Base-by-base conservation (phyloP, 92 coral and sea anemone species). In the Nematostella vectensis region DNA sequence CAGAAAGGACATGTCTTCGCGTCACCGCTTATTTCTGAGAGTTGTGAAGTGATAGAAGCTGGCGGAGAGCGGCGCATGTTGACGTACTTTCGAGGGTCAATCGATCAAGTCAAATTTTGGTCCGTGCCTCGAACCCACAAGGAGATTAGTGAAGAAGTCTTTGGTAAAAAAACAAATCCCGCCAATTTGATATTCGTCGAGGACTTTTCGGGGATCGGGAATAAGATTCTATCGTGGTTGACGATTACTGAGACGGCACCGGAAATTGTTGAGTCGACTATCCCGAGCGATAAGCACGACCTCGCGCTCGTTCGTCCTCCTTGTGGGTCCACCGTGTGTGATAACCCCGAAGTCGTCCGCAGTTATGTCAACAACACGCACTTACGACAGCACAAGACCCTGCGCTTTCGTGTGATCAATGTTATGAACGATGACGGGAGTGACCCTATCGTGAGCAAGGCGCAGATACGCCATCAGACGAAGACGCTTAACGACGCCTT, bases 81-180 rank as follows among this genome's bases (percentile, higher is more conserved):
- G 11, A 47, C 61, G 48, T 91, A 71, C 59, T 91, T 69, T 55
- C 87, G 98, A 0, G 98, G 98, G 4, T 47, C 72, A 6, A 67
- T 91, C 50, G 98, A 91, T 63, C 88, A 91, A 58, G 75, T 91
- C n/a, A 79, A 88, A 17, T 58, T 86, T 37, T 91, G 98, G 98
- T 69, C 79, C 31, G 60, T 81, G 59, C 95, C 96, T 47, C 81
- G 78, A 64, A 51, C 98, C 6, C 98, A 91, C 56, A 47, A 72
- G 28, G 88, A 76, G 19, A 70, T 91, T 48, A 77, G 89, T 38
- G 49, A 54, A 2, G 75, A 63, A 47, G 82, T 83, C 3, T 87
- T 79, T 26, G 70, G 74, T 25, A 68, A 68, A 24, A 62, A 30
- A 20, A 27, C 24, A 4, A 54, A 52, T 17, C 49, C 45, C 11